These are phyloP conservation scores for Argentina silus DNA, from an alignment of 2,797 vertebrate species.

Conservation along the genomic window DNA sequence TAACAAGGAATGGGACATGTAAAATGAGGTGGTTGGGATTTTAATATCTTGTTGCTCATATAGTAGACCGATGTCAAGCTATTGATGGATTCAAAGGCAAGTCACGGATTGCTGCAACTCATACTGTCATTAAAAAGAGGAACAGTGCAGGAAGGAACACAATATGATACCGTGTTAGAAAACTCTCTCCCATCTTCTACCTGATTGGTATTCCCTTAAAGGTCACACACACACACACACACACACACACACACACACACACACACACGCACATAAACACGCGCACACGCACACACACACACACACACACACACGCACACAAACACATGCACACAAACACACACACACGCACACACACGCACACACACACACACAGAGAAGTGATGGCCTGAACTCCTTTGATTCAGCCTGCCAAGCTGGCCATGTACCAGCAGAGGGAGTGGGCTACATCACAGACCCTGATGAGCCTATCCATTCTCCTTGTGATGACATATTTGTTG, in stretches of 20 bases:
- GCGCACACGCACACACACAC: no score
- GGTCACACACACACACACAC: constrained; percentile 25
- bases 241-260: no score
- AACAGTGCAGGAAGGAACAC: constrained; percentile 17
- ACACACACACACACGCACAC: no score
- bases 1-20: constrained; percentile 59
- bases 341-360: no score
- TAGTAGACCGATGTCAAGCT: not conserved
- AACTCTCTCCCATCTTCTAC: not conserved
- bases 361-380: not conserved
- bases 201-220: constrained; percentile 38
- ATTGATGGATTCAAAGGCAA: not conserved
- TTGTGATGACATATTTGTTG: constrained; percentile 49
- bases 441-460: constrained; percentile 25
- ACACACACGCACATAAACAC: no score
- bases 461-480: constrained; percentile 45
- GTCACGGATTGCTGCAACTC: not conserved
- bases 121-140: constrained; percentile 25
- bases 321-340: no score
- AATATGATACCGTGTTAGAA: constrained; percentile 12
- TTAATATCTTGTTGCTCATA: constrained; percentile 40
- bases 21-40: constrained; percentile 59
- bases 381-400: constrained; percentile 37
- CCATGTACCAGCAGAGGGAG: constrained; percentile 4
- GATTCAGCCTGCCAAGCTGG: not conserved